Base-by-base conservation (phyloP, 2,888 invertebrate species). In the Scelioninae gen. 1 region DNA sequence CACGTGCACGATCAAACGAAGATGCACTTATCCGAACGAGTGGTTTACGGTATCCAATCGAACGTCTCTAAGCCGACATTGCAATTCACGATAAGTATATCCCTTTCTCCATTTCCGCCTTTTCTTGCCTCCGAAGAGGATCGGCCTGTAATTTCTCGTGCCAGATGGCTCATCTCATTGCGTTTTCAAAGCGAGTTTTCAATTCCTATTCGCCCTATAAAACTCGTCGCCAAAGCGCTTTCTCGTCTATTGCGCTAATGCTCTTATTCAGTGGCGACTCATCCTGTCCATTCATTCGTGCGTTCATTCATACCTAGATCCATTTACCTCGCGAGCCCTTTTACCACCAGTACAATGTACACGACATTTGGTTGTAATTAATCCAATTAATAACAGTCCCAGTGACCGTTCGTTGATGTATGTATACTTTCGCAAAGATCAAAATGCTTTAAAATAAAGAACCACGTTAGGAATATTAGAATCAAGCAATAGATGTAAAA, bases 111-210 rank as follows among this genome's bases (percentile, higher is more conserved):
- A 74, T 77, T 80, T 82, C 82, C 85, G 88, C 85, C 86, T 83
- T 86, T 86, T 87, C 82, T 89, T 86, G 89, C 92, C 92, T 91
- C 91, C 90, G 85, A 90, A 71, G 69, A 71, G 78, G 63, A 78
- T 63, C 78, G 71, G 49, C 32, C 32, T 32, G 91, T 93, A 93
- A 93, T 93, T 93, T 93, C 75, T 81, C 58, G 66, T 71, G 81
- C 71, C 79, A 79, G 72, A 71, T 69, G 63, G 71, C 79, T 76
- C 75, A 74, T 83, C 76, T 72, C 71, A 71, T 83, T 83, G 71
- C 78, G 63, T 78, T 78, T 69, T 69, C 71, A 78, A 84, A 75
- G 74, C 77, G 71, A 74, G 75, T 75, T 82, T 84, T 84, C 81
- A 84, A 84, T 84, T 84, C 80, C 71, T 77, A 79, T 83, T 81